Conservation (phyloP, 1,140 invertebrate species). For the Eupristina koningsbergeri region DNA sequence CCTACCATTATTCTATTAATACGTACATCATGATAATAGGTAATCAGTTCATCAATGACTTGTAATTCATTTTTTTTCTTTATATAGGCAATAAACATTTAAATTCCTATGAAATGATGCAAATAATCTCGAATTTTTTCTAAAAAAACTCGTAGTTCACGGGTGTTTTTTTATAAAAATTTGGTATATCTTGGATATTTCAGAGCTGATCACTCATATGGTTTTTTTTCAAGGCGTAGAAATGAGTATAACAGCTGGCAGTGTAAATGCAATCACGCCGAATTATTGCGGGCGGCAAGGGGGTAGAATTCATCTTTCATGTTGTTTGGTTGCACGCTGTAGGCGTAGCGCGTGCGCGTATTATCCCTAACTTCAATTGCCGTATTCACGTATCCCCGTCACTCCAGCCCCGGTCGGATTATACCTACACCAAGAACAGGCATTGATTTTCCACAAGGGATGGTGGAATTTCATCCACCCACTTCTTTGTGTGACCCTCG, state of each 20-base stretch:
- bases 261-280: neutral
- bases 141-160: too few species aligned
- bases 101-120: too few species aligned
- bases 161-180: too few species aligned
- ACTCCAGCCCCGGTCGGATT: neutral
- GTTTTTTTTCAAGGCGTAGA: neutral
- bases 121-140: too few species aligned
- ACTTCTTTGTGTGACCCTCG: neutral
- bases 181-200: neutral
- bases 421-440: neutral
- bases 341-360: neutral
- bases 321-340: neutral
- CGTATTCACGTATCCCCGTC: too few species aligned
- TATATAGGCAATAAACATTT: too few species aligned
- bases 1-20: too few species aligned
- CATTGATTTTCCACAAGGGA: neutral
- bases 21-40: too few species aligned
- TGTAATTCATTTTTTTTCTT: too few species aligned
- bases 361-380: neutral
- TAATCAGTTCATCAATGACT: too few species aligned
- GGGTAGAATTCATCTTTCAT: neutral
- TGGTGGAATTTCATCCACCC: too few species aligned
- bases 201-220: too few species aligned
- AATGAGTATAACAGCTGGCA: constrained; percentile 1
- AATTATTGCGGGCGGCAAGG: neutral